A percentile compares a stretch with the other conserved stretches of the same genome.
phyloP scores from a whole-genome alignment of 2,113 vertebrate genomes.

The cattle (Bos taurus) region ARS-UCD2.0 NC_037338.1:42917501-42918000 shows the following conservation, averaged over 20 bases:
- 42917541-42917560: neutral
- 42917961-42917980: neutral
- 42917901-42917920: neutral
- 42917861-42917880: neutral
- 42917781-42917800: neutral
- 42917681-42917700: neutral
- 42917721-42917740: neutral
- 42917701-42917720: neutral
- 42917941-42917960: neutral
- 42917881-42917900: neutral
- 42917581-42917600: neutral
- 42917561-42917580: neutral
- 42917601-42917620: neutral
- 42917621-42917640: neutral
- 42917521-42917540: neutral
- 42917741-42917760: neutral
- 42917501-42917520: neutral
- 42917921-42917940: neutral
- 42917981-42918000: neutral
- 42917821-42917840: neutral
- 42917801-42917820: neutral
- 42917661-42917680: neutral
- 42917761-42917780: neutral
- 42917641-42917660: neutral
- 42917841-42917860: neutral